Evolutionary conservation across 1,140 invertebrate genomes (phyloP), one percentile per base, ranked within the genome.

Genomic region (Drosophila albomicans): DNA sequence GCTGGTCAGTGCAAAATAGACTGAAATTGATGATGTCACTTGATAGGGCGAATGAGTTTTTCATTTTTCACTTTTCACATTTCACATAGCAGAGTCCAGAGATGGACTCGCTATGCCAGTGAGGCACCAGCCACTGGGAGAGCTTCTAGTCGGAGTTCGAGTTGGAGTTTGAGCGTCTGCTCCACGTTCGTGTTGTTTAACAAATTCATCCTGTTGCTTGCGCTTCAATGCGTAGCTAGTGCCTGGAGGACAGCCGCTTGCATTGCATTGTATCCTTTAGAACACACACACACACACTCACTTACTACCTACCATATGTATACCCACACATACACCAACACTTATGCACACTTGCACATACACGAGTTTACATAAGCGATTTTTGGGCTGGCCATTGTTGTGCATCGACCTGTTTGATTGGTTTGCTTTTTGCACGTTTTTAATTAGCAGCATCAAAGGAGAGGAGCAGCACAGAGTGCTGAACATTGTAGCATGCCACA

Each of bases 11-110:
- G 64, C 80, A 91, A 91, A 91, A 88, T 91, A 79, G 82, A 91
- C 88, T 91, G 84, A 91, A 91, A 91, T 91, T 91, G 88, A 91
- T 91, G 82, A 91, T 91, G 88, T 84, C 88, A 91, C 84, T 91
- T 91, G 88, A 91, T 91, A 91, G 75, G 82, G 81, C 84, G 88
- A 81, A 91, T 91, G 88, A 86, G 88, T 85, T 91, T 91, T 88
- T 91, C 82, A 91, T 84, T 91, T 91, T 88, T 91, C 88, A 82
- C 78, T 74, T 87, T 78, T 81, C 81, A 65, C 79, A 61, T 72
- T 62, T 8, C 35, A 30, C 20, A 41, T 20, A 20, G 49, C 30
- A 58, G 11, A 7, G 3, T n/a, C 3, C 16, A 64, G 48, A 64
- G 35, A 52, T 25, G 49, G 20, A 25, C 20, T 25, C 20, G 20